phyloP scores from a whole-genome alignment of 2,797 vertebrate species.

The Diceros bicornis region DNA sequence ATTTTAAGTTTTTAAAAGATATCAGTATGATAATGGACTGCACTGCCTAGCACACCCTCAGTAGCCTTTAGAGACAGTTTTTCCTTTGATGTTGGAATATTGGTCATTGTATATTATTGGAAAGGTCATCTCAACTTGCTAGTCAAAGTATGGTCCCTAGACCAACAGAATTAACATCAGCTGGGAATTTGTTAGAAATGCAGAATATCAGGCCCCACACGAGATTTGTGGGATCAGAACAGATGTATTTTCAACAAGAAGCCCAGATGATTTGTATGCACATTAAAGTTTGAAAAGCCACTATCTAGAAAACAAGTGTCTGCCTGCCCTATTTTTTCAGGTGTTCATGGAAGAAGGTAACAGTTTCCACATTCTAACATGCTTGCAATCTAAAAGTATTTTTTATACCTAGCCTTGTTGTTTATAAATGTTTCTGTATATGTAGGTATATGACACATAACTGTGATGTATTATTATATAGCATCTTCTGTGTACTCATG shows the following conservation, averaged over 20 bases:
- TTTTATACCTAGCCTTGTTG: background rate
- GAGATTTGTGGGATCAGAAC: background rate
- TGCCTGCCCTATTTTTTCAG: background rate
- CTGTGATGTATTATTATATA: background rate
- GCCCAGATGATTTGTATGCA: background rate
- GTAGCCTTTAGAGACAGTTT: background rate
- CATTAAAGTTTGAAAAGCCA: background rate
- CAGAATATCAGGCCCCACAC: background rate
- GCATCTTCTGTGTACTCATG: background rate
- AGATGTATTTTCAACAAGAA: background rate
- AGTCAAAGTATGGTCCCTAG: background rate
- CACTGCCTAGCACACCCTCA: background rate
- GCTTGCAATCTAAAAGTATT: background rate
- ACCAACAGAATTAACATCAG: background rate
- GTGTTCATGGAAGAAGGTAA: background rate
- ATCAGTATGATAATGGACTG: background rate
- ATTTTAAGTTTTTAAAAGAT: background rate
- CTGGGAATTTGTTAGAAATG: background rate
- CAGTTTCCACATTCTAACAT: background rate
- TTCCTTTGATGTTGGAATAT: background rate
- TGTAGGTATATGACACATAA: background rate
- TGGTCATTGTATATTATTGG: constrained; percentile 9
- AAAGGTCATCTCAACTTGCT: constrained; percentile 20
- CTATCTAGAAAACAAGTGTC: background rate
- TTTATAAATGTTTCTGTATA: constrained; percentile 13